These are phyloP conservation scores for Charaxes varanes DNA, from an alignment of 1,140 invertebrate genomes.

Conservation along the genomic window DNA sequence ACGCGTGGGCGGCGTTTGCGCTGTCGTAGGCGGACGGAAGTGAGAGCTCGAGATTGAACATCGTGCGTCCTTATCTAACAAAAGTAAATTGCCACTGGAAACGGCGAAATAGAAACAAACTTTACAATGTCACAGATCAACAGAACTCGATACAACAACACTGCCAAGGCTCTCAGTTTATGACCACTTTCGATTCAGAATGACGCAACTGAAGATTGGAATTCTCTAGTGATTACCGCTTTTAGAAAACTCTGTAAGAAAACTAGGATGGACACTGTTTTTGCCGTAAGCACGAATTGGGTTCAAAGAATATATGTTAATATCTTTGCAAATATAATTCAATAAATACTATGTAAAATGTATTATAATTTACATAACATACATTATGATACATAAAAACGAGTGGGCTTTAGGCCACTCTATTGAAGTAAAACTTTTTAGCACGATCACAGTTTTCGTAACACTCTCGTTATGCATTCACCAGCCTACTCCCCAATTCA, in stretches of 20 bases:
- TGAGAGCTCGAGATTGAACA: constrained; percentile 52
- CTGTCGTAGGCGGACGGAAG: constrained; percentile 68
- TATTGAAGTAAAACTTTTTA: too few relatives aligned
- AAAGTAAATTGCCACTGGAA: constrained; percentile 23
- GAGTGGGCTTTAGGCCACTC: too few relatives aligned
- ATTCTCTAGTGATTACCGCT: constrained; percentile 12
- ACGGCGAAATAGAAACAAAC: constrained; percentile 35
- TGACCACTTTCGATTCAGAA: constrained; percentile 61
- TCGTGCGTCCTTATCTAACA: constrained; percentile 52
- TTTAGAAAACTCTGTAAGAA: constrained; percentile 6
- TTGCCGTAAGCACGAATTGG: background rate
- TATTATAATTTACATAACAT: too few relatives aligned
- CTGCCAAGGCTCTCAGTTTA: constrained; percentile 63
- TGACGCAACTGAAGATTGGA: constrained; percentile 51
- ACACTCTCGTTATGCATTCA: too few relatives aligned
- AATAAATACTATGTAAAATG: too few relatives aligned
- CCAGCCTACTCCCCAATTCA: too few relatives aligned
- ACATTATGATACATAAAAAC: too few relatives aligned
- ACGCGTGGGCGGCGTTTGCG: constrained; percentile 55
- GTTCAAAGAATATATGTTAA: constrained; percentile 5
- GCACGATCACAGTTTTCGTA: too few relatives aligned
- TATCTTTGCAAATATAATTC: too few relatives aligned
- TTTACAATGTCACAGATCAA: constrained; percentile 64
- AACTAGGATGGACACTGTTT: constrained; percentile 7
- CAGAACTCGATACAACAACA: constrained; percentile 53